Conservation (phyloP, 1,140 invertebrate species). For the Harlomillsia oculata region DNA sequence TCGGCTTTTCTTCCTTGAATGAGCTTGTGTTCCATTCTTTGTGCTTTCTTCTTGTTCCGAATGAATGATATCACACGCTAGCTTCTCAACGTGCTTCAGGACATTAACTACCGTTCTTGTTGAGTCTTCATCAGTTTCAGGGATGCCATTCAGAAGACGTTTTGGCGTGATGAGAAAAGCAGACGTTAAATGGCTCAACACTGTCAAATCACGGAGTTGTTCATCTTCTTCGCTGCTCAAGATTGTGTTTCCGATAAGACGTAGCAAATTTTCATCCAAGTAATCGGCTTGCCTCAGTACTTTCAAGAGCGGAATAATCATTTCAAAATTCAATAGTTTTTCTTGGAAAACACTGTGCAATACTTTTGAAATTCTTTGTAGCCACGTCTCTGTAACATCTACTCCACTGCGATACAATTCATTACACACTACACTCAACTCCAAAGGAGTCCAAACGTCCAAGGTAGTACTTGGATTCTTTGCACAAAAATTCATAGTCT, state of each 20-base stretch:
- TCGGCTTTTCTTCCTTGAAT: neutral
- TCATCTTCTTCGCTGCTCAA: conserved; percentile 2
- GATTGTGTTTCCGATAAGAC: neutral
- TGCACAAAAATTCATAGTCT: neutral
- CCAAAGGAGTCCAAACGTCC: neutral
- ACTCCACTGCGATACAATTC: conserved; percentile 5
- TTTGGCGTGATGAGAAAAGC: conserved; percentile 1
- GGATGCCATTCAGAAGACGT: neutral
- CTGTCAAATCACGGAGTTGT: neutral
- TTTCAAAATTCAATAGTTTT: neutral
- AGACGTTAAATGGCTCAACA: conserved; percentile 3
- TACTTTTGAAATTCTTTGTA: neutral
- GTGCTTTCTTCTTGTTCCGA: too few species aligned
- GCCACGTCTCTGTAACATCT: neutral
- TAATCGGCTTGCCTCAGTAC: conserved; percentile 12
- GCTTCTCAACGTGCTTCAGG: too few species aligned
- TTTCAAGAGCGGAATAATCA: conserved; percentile 3
- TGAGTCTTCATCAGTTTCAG: neutral
- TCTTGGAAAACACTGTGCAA: neutral
- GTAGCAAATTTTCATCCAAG: conserved; percentile 2
- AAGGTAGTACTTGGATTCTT: neutral
- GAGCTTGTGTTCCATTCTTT: neutral
- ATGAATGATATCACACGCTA: too few species aligned
- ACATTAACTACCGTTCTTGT: too few species aligned
- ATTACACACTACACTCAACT: neutral